phyloP scores from a whole-genome alignment of 1,140 invertebrate genomes.

The Lepidurus apus region DNA sequence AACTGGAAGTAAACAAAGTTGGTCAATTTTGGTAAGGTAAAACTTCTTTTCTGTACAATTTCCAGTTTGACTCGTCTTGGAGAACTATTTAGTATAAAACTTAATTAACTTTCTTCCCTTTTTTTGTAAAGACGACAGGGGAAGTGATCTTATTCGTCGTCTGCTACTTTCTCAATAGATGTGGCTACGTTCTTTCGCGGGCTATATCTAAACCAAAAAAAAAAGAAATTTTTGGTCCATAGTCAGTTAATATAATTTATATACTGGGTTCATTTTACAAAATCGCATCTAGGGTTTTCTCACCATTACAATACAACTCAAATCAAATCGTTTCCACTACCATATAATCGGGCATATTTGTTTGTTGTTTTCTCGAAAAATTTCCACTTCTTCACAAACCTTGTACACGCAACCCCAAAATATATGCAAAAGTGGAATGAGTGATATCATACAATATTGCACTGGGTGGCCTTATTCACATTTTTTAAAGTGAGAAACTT shows the following conservation, averaged over 20 bases:
- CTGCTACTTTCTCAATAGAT: too few relatives aligned
- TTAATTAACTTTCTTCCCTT: too few relatives aligned
- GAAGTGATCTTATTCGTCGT: too few relatives aligned
- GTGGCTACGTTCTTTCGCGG: too few relatives aligned
- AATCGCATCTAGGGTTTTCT: background rate
- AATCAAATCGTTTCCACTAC: background rate
- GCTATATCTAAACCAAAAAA: too few relatives aligned
- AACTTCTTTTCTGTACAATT: too few relatives aligned
- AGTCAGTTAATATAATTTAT: background rate
- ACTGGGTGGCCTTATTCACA: slow-evolving; percentile 18
- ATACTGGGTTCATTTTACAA: background rate
- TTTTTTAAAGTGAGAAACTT: background rate
- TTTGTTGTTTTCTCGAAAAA: background rate
- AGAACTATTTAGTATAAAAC: too few relatives aligned
- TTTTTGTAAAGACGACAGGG: too few relatives aligned
- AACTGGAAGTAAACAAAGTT: too few relatives aligned
- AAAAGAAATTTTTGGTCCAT: too few relatives aligned
- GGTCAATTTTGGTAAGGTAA: too few relatives aligned
- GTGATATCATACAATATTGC: slow-evolving; percentile 12
- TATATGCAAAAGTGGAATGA: background rate
- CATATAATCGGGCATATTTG: background rate
- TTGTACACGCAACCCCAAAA: background rate
- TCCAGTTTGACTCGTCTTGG: too few relatives aligned
- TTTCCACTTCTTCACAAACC: background rate
- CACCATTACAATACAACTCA: background rate